A percentile compares a stretch with the other conserved stretches of the same genome.
phyloP scores from a whole-genome alignment of 2,888 invertebrate genomes.

The Volucella zonaria region DNA sequence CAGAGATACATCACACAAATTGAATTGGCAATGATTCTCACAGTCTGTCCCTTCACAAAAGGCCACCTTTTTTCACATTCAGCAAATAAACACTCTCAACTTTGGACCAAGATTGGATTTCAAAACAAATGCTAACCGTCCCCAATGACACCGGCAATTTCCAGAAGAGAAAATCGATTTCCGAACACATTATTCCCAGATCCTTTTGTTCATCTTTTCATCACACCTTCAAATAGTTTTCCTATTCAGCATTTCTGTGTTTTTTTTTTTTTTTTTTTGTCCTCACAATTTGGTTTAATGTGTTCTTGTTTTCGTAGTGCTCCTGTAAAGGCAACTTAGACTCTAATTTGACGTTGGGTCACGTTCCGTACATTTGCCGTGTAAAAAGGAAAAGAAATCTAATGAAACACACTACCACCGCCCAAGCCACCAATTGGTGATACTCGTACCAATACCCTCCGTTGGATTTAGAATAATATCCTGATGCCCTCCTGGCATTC shows the following conservation, averaged over 20 bases:
- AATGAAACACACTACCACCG: slow-evolving; percentile 29
- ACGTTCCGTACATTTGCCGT: slow-evolving; percentile 76
- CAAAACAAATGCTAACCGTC: not conserved
- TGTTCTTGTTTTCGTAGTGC: slow-evolving; percentile 1
- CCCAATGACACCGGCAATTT: not conserved
- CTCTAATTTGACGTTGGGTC: slow-evolving; percentile 68
- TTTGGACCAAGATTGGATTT: not conserved
- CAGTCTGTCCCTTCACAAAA: too few species aligned
- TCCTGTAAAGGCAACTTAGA: slow-evolving; percentile 7
- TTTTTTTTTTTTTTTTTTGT: slow-evolving; percentile 1
- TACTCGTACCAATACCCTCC: not conserved
- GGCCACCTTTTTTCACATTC: too few species aligned
- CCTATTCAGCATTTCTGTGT: not conserved
- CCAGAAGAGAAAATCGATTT: slow-evolving; percentile 16
- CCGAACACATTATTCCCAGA: not conserved
- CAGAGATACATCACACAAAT: too few species aligned
- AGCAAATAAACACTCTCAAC: too few species aligned
- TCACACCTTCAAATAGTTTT: slow-evolving; percentile 18
- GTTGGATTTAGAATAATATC: not conserved
- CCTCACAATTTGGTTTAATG: not conserved
- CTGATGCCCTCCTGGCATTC: slow-evolving; percentile 32
- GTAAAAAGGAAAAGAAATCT: slow-evolving; percentile 70
- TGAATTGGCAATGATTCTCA: too few species aligned
- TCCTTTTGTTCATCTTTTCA: not conserved
- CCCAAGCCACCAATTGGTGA: not conserved